Conservation (phyloP, 2,113 vertebrate genomes). For the Phodopus roborovskii region DNA sequence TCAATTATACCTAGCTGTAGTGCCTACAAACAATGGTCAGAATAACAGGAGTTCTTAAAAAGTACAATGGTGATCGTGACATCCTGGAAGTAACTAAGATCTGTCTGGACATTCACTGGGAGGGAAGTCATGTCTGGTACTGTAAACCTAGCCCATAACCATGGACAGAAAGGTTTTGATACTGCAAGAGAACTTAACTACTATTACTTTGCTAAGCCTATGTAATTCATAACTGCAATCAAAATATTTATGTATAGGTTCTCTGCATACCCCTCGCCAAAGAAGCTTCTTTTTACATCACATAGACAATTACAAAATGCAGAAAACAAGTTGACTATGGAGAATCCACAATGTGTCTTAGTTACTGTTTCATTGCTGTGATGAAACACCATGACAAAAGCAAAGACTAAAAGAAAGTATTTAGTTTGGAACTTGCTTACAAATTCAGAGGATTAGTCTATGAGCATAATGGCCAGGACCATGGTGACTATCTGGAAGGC, state of each 20-base stretch:
- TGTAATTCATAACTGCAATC: not conserved
- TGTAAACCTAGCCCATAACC: not conserved
- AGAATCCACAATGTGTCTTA: not conserved
- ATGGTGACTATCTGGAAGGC: no score
- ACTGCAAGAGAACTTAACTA: not conserved
- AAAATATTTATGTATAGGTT: not conserved
- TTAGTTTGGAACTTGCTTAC: not conserved
- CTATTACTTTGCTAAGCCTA: not conserved
- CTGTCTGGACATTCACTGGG: not conserved
- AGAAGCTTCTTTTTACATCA: not conserved
- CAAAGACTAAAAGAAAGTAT: not conserved
- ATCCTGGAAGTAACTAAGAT: not conserved
- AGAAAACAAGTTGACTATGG: not conserved
- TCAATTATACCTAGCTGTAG: not conserved
- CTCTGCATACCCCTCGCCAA: no score
- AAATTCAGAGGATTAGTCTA: not conserved
- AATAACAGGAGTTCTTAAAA: not conserved
- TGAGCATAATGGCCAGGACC: not conserved
- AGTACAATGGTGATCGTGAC: not conserved
- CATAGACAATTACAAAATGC: not conserved
- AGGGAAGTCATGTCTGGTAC: no score
- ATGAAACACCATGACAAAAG: not conserved
- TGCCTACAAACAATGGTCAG: not conserved
- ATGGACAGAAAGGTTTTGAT: not conserved
- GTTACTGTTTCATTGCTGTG: not conserved